Base-by-base conservation (phyloP, 2,888 invertebrate genomes). In the Suillia variegata region DNA sequence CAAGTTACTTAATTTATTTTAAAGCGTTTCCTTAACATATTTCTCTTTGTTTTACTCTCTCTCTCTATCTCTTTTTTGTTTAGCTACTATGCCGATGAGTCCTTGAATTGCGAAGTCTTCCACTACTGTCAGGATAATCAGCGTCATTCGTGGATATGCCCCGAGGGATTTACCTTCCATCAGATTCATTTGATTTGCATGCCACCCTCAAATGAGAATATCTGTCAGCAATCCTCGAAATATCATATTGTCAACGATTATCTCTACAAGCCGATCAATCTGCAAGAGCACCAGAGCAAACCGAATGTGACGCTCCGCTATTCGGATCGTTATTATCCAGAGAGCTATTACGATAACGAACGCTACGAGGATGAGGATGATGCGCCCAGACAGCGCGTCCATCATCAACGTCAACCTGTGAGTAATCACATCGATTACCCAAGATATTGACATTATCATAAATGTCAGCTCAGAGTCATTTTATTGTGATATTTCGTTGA, bases 191-290 rank as follows among this genome's bases (percentile, higher is more conserved):
- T 96, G 64, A 95, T 95, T 79, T 96, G 95, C 83, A 94, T 95
- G 92, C 94, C 94, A 2, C 93, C 94, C 3, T 90, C 90, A 22
- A 89, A 89, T 60, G 95, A 95, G 74, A 94, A 92, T 82, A 93
- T 90, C 74, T 96, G 95, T 83, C 89, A 91, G 71, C 92, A 92
- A 80, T 94, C 94, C 0, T 89, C 93, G 6, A 91, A 93, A 76
- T 95, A 90, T 80, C 94, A 94, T 80, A 93, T 95, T 78, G 94
- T 96, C 67, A 96, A 96, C 81, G 95, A 95, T 67, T 95, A 93
- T 81, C 85, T 96, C 21, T 95, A 96, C 85, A 90, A 92, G 73
- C 93, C 94, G 2, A 84, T 94, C 75, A 93, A 94, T 78, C 86
- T 89, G 64, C 92, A 92, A 73, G 93, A 94, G 79, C 90, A 89